Conservation (phyloP, 2,888 invertebrate genomes). For the Boloria euphrosyne region DNA sequence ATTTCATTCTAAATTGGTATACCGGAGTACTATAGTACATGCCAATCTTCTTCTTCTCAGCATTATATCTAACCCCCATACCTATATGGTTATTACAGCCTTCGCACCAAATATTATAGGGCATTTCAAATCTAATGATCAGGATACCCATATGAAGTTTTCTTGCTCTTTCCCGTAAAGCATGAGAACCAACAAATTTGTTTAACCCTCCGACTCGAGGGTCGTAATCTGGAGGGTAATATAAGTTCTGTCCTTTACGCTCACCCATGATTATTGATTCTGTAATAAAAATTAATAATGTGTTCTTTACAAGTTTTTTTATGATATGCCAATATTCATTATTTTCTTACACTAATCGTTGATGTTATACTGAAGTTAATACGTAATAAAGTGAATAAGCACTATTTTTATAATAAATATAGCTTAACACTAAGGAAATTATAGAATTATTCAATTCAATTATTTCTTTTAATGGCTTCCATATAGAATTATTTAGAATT, state of each 20-base stretch:
- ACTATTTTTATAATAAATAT: too few relatives aligned
- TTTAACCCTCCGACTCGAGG: constrained; percentile 97
- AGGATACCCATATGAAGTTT: constrained; percentile 97
- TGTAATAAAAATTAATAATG: constrained; percentile 24
- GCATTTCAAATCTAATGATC: constrained; percentile 99
- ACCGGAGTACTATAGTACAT: constrained; percentile 99
- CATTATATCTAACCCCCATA: constrained; percentile 99
- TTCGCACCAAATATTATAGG: constrained; percentile 99
- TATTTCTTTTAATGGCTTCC: too few relatives aligned
- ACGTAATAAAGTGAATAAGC: too few relatives aligned
- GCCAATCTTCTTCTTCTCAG: constrained; percentile 95
- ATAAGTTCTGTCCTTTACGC: constrained; percentile 98
- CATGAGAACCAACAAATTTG: constrained; percentile 96
- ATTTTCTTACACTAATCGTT: too few relatives aligned
- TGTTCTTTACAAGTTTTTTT: too few relatives aligned
- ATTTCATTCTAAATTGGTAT: constrained; percentile 99
- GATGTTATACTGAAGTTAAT: too few relatives aligned
- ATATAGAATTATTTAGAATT: too few relatives aligned
- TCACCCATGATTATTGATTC: constrained; percentile 90
- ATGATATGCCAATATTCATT: too few relatives aligned
- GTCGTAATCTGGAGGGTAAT: constrained; percentile 99
- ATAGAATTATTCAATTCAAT: too few relatives aligned
- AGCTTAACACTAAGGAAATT: too few relatives aligned
- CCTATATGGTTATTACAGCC: constrained; percentile 99
- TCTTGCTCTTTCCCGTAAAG: constrained; percentile 96